phyloP scores from a whole-genome alignment of 2,797 vertebrate species.

The Crocodylus rhombifer region DNA sequence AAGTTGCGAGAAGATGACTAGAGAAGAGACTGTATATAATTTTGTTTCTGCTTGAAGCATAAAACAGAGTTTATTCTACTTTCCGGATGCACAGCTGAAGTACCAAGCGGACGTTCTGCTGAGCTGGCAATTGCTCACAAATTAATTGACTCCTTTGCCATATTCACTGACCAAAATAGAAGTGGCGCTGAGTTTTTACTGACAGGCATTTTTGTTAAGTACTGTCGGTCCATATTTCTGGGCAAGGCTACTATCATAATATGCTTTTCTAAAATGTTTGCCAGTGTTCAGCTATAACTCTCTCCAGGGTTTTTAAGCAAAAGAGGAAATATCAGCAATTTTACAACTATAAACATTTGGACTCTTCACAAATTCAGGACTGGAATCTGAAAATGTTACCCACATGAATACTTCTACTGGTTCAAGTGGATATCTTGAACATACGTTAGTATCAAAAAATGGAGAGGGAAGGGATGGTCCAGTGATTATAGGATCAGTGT shows the following conservation, averaged over 20 bases:
- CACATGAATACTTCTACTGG: neutral
- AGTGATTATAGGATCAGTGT: neutral
- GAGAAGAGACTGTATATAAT: neutral
- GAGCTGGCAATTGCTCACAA: conserved; percentile 40
- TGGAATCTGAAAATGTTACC: neutral
- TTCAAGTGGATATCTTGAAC: neutral
- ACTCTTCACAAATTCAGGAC: conserved; percentile 20
- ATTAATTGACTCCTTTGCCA: conserved; percentile 43
- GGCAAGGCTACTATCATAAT: conserved; percentile 7
- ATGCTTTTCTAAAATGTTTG: conserved; percentile 4
- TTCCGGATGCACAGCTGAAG: conserved; percentile 12
- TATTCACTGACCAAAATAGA: conserved; percentile 38
- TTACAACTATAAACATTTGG: conserved; percentile 16
- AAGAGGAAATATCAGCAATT: neutral
- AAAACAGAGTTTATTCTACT: conserved; percentile 15
- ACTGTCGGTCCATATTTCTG: neutral
- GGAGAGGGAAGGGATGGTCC: neutral
- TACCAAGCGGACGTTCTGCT: conserved; percentile 37
- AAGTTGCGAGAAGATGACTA: neutral
- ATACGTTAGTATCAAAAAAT: neutral
- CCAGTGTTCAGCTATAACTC: conserved; percentile 1
- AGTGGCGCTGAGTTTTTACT: conserved; percentile 49
- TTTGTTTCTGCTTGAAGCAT: neutral
- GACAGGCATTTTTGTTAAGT: conserved; percentile 41
- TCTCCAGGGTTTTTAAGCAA: conserved; percentile 16